Evolutionary conservation across 2,797 vertebrate species (phyloP).

Genomic region (Sarcophilus harrisii): DNA sequence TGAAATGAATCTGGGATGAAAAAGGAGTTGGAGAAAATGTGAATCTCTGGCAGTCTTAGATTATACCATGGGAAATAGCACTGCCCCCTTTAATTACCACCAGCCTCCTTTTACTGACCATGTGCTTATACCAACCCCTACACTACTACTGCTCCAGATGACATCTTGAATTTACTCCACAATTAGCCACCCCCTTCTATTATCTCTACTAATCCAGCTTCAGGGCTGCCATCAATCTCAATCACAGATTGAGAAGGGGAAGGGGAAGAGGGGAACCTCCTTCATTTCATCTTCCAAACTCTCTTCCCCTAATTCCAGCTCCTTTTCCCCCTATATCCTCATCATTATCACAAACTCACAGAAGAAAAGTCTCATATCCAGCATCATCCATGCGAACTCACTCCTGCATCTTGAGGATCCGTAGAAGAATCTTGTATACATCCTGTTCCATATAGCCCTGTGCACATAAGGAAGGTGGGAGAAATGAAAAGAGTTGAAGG

Average conservation of each 20-base stretch:
- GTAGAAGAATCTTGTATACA: slow-evolving; percentile 81
- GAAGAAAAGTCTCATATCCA: background rate
- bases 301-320: slow-evolving; percentile 16
- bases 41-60: background rate
- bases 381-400: slow-evolving; percentile 1
- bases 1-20: background rate
- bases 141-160: no score
- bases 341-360: slow-evolving; percentile 34
- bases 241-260: background rate
- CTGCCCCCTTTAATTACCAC: background rate
- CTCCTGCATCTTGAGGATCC: slow-evolving; percentile 80
- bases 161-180: background rate
- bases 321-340: background rate
- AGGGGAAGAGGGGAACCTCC: background rate
- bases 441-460: slow-evolving; percentile 86
- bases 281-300: background rate
- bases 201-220: slow-evolving; percentile 12
- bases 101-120: background rate
- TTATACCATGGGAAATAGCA: background rate
- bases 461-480: slow-evolving; percentile 5
- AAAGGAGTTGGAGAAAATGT: background rate
- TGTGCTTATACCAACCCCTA: background rate
- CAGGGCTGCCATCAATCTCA: background rate
- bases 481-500: slow-evolving; percentile 7
- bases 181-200: background rate